These are phyloP conservation scores for Deroplatys truncata DNA, from an alignment of 2,888 invertebrate genomes.

Conservation along the genomic window DNA sequence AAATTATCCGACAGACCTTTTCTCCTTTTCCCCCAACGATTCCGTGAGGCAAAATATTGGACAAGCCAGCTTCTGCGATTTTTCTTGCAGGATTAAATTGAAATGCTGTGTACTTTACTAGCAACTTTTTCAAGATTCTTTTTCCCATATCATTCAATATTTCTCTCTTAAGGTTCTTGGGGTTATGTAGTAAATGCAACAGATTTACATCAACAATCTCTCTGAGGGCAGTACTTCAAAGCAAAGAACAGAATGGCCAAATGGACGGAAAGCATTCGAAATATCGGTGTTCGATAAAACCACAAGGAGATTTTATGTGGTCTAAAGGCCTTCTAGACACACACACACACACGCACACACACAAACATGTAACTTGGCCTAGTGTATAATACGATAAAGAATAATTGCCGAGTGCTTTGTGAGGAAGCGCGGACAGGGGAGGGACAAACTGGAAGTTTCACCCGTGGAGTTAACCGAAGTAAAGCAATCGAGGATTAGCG, in stretches of 20 bases:
- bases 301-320: too few species aligned
- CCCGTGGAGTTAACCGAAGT: too few species aligned
- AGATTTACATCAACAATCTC: not conserved
- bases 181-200: not conserved
- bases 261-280: not conserved
- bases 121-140: not conserved
- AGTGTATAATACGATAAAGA: too few species aligned
- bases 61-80: not conserved
- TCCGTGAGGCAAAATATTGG: not conserved
- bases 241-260: not conserved
- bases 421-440: too few species aligned
- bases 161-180: not conserved
- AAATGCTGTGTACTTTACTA: not conserved
- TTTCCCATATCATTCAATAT: not conserved
- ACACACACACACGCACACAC: too few species aligned
- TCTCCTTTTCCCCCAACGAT: not conserved
- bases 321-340: too few species aligned
- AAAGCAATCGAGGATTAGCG: too few species aligned
- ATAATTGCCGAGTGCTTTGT: too few species aligned
- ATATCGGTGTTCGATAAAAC: too few species aligned
- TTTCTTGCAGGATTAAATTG: not conserved
- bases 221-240: not conserved
- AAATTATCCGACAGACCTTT: not conserved
- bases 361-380: too few species aligned
- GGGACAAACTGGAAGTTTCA: too few species aligned